Percentiles rank a stretch among this genome's conserved stretches.
phyloP scores from a whole-genome alignment of 2,888 invertebrate species.

The Neuroscelio doddi region DNA sequence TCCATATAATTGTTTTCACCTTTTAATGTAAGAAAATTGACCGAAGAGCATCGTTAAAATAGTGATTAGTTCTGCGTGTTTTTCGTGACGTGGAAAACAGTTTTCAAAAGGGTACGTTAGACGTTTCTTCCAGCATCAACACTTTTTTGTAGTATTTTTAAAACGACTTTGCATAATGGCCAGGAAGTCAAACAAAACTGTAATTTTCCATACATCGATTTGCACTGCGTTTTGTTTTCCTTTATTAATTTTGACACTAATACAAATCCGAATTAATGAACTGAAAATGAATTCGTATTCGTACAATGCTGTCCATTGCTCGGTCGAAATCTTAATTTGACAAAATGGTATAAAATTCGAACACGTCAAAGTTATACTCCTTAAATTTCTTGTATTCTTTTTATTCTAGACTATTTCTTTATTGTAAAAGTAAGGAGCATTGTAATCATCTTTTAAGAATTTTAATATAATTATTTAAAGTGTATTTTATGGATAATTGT shows the following conservation, averaged over 20 bases:
- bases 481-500: background rate
- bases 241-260: too few relatives aligned
- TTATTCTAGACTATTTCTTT: background rate
- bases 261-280: background rate
- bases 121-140: background rate
- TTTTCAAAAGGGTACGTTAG: slow-evolving; percentile 45
- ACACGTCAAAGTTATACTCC: slow-evolving; percentile 5
- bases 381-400: background rate
- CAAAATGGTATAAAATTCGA: slow-evolving; percentile 26
- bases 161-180: slow-evolving; percentile 28
- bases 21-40: slow-evolving; percentile 24
- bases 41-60: slow-evolving; percentile 18
- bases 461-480: slow-evolving; percentile 1
- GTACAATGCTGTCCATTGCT: background rate
- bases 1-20: slow-evolving; percentile 41
- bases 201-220: slow-evolving; percentile 1
- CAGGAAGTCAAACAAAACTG: slow-evolving; percentile 13
- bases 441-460: background rate
- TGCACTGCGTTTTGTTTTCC: background rate
- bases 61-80: slow-evolving; percentile 15
- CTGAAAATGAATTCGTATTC: background rate
- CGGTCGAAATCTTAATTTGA: background rate
- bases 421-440: background rate
- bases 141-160: background rate
- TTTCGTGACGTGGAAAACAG: slow-evolving; percentile 7